Evolutionary conservation across 2,113 vertebrate species (phyloP).

Genomic region (Paratilapia polleni): DNA sequence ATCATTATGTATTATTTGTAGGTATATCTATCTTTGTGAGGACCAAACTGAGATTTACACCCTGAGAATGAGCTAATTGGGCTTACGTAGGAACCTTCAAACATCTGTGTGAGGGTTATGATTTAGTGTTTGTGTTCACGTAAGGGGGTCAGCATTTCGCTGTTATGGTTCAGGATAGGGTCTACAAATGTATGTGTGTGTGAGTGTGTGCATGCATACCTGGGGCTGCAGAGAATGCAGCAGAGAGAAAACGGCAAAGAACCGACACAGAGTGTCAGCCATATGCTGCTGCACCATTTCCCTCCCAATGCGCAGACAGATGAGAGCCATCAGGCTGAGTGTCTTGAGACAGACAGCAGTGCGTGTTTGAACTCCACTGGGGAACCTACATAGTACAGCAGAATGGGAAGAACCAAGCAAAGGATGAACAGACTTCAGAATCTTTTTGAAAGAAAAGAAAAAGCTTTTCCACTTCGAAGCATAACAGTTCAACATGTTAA

Average conservation of each 20-base stretch:
- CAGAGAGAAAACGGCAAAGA: slow-evolving; percentile 91
- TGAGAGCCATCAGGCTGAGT: slow-evolving; percentile 92
- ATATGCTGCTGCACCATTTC: slow-evolving; percentile 99
- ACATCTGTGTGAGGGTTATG: neutral
- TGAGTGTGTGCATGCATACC: slow-evolving; percentile 71
- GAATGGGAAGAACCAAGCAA: neutral
- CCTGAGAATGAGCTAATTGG: neutral
- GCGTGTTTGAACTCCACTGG: slow-evolving; percentile 93
- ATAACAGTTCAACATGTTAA: neutral
- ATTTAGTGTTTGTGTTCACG: neutral
- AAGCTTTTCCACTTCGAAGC: neutral
- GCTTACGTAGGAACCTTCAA: too few species aligned
- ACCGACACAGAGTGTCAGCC: slow-evolving; percentile 86
- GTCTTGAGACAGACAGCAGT: slow-evolving; percentile 92
- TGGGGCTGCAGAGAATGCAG: slow-evolving; percentile 86
- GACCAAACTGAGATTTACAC: neutral
- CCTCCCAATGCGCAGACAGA: slow-evolving; percentile 93
- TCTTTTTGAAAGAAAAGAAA: neutral
- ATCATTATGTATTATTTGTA: neutral
- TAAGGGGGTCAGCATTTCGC: neutral
- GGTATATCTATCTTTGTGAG: neutral
- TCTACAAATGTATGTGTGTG: neutral
- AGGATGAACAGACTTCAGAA: slow-evolving; percentile 4
- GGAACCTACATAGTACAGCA: slow-evolving; percentile 84
- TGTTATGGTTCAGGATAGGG: neutral